A percentile compares a stretch with the other conserved stretches of the same genome.
Conservation (phyloP, 1,140 invertebrate genomes). For the Drosophila virilis region DNA sequence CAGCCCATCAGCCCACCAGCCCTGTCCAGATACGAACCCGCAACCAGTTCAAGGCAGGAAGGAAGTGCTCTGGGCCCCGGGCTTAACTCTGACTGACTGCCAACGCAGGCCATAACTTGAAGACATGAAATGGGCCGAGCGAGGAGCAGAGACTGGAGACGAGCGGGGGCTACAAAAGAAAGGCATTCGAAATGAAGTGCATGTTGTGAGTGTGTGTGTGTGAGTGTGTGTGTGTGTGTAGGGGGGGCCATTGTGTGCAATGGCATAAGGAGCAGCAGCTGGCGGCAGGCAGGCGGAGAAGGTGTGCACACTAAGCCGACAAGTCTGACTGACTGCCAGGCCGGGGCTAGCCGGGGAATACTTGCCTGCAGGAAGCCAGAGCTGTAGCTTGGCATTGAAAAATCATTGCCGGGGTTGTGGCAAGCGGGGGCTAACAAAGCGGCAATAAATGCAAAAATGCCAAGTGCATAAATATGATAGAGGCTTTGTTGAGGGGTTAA, state of each 20-base stretch:
- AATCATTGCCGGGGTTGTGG: constrained; percentile 52
- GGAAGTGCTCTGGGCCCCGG: constrained; percentile 63
- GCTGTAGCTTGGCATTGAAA: constrained; percentile 68
- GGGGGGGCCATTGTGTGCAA: constrained; percentile 35
- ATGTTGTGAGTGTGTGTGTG: constrained; percentile 43
- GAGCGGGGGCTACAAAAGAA: constrained; percentile 11
- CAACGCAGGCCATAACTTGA: constrained; percentile 51
- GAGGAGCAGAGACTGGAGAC: neutral
- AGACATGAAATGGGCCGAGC: constrained; percentile 64
- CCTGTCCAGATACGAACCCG: neutral
- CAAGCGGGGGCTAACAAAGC: constrained; percentile 44
- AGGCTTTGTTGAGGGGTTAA: constrained; percentile 13
- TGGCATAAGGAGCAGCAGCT: constrained; percentile 7
- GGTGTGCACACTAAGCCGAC: constrained; percentile 67
- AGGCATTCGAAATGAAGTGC: constrained; percentile 75
- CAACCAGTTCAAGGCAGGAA: constrained; percentile 54
- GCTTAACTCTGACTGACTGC: constrained; percentile 42
- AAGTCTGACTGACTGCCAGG: constrained; percentile 70
- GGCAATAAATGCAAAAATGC: constrained; percentile 54
- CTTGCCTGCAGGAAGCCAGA: constrained; percentile 57
- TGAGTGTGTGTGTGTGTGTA: constrained; percentile 9
- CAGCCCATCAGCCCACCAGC: too few species aligned
- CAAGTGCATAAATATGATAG: constrained; percentile 75
- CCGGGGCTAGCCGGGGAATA: constrained; percentile 41
- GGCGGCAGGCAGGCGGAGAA: neutral